Conservation (phyloP, 2,113 vertebrate species). For the Helogale parvula region DNA sequence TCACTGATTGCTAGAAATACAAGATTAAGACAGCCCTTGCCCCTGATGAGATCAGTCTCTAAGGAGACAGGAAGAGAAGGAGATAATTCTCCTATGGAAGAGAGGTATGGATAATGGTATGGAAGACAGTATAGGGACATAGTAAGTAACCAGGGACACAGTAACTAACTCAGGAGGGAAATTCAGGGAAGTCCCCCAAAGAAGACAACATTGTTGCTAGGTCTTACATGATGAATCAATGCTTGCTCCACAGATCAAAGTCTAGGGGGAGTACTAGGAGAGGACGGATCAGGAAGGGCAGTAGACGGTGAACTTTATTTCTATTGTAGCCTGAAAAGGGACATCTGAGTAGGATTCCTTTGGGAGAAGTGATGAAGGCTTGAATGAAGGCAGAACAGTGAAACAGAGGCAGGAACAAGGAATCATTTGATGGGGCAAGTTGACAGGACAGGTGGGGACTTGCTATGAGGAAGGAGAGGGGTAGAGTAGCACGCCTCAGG, state of each 20-base stretch:
- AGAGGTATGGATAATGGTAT: neutral
- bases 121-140: neutral
- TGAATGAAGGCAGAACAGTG: neutral
- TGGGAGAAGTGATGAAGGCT: neutral
- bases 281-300: neutral
- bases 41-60: neutral
- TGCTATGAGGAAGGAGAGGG: neutral
- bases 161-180: neutral
- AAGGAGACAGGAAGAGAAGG: neutral
- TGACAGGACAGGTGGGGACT: neutral
- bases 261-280: too few species aligned
- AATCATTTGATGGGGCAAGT: neutral
- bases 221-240: neutral
- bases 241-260: neutral
- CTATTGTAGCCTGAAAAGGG: accelerated
- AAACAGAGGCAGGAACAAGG: neutral
- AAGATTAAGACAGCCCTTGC: neutral
- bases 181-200: neutral
- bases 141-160: neutral
- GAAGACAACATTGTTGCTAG: neutral
- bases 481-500: neutral
- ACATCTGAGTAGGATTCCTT: neutral
- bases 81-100: neutral
- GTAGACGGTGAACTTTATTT: neutral
- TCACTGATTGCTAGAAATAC: neutral